These are phyloP conservation scores for Leptoteleia sp. DNA, from an alignment of 1,140 invertebrate genomes.

Conservation along the genomic window DNA sequence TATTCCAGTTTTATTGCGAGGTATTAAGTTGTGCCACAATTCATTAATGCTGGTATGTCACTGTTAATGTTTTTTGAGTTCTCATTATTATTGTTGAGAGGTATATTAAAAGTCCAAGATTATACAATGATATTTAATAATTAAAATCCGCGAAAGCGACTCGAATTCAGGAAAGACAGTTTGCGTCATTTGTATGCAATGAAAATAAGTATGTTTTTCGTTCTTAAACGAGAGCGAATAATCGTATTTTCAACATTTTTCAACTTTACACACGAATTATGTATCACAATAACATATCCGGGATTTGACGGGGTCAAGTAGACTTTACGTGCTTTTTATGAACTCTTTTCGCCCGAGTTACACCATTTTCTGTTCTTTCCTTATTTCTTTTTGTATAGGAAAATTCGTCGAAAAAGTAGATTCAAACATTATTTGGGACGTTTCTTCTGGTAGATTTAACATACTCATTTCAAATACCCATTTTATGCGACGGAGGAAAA, in stretches of 20 bases:
- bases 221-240: conserved; percentile 17
- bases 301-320: conserved; percentile 28
- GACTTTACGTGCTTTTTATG: conserved; percentile 22
- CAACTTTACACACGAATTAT: conserved; percentile 32
- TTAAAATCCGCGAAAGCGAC: background rate
- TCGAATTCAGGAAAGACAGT: conserved; percentile 10
- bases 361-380: conserved; percentile 4
- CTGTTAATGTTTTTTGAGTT: too few relatives aligned
- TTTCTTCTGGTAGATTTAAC: conserved; percentile 10
- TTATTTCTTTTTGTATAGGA: conserved; percentile 8
- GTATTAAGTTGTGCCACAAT: too few relatives aligned
- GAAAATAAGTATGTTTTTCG: conserved; percentile 15
- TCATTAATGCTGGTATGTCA: too few relatives aligned
- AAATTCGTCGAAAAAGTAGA: conserved; percentile 20
- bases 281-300: conserved; percentile 32
- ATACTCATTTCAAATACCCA: conserved; percentile 5
- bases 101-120: background rate
- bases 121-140: conserved; percentile 20
- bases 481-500: too few relatives aligned
- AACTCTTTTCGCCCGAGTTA: conserved; percentile 14
- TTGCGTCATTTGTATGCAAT: conserved; percentile 24
- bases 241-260: conserved; percentile 23
- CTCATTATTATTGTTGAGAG: too few relatives aligned
- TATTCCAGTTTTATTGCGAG: too few relatives aligned
- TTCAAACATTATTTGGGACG: conserved; percentile 9